phyloP scores from a whole-genome alignment of 2,888 invertebrate species.

The Drosophila bunnanda region DNA sequence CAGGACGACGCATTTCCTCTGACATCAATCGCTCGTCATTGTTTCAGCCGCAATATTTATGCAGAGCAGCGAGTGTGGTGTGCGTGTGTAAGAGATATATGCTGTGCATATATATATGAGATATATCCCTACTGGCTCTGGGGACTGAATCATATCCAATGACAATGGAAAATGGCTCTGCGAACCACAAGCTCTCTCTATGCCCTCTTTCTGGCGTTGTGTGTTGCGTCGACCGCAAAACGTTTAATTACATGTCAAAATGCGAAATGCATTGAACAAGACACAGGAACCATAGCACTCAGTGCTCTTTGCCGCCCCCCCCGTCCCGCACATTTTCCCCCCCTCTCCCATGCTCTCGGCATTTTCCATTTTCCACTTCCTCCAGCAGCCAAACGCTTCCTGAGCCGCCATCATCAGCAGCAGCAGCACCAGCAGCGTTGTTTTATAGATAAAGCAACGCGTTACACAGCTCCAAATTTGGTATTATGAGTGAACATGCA shows the following conservation, averaged over 20 bases:
- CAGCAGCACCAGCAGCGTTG: conserved; percentile 25
- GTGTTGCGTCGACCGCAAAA: conserved; percentile 62
- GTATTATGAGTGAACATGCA: conserved; percentile 72
- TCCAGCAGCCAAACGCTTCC: conserved; percentile 34
- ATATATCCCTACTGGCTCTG: neutral
- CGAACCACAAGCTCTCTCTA: conserved; percentile 44
- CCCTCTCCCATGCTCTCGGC: neutral
- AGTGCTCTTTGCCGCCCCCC: neutral
- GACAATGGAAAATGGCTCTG: conserved; percentile 41
- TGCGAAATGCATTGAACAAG: conserved; percentile 55
- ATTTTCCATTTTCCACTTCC: conserved; percentile 36
- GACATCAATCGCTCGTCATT: conserved; percentile 63
- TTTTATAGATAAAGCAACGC: conserved; percentile 59
- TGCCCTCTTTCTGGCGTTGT: conserved; percentile 34
- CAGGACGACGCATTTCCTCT: conserved; percentile 62
- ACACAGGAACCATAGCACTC: conserved; percentile 42
- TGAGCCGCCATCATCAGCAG: conserved; percentile 22
- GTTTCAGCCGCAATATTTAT: conserved; percentile 45
- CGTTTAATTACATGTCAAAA: conserved; percentile 75
- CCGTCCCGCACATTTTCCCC: neutral
- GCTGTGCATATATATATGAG: neutral
- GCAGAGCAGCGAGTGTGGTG: conserved; percentile 4
- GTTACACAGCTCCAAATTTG: conserved; percentile 44
- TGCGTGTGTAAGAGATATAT: conserved; percentile 19
- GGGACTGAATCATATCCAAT: conserved; percentile 26